Base-by-base conservation (phyloP, 92 coral and sea anemone species). In the Pocillopora grandis region DNA sequence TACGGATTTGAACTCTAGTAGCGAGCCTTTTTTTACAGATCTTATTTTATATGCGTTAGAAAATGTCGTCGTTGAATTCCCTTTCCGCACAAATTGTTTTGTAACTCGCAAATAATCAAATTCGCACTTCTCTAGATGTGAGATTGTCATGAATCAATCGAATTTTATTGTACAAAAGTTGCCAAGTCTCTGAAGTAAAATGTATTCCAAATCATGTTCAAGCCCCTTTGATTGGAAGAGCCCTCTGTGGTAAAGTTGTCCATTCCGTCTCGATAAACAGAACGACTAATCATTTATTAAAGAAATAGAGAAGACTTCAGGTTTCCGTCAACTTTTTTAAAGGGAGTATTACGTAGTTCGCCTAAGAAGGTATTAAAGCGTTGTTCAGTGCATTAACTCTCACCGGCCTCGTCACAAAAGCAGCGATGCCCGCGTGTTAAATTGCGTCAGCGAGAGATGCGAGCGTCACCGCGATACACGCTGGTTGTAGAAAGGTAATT, bases 201-300 rank as follows among this genome's bases (percentile, higher is more conserved):
- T 56, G 71, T 79, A 56, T 66, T 79, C 17, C 23, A 64, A 66
- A 48, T n/a, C 66, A 58, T 61, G 56, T 16, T 49, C 12, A 18
- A 10, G 61, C 75, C 67, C 75, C 57, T 66, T 61, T 52, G 17
- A 18, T 10, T 6, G 27, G 15, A 66, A 66, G 75, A 55, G 56
- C 21, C 48, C 12, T 16, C 33, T 42, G 36, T 79, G 64, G 27
- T 49, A 65, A 7, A 66, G 75, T 66, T 55, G 62, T 66, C 19
- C 16, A 79, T 55, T 14, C 48, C 72, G 33, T 16, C 27, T 11
- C 61, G 35, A 62, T 8, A 76, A 58, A 58, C 31, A 17, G 64
- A 61, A 48, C 12, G 62, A 64, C 72, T 66, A 66, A 79, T 70
- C 57, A 15, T 66, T 79, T 79, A 66, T 66, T 79, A 79, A 79